Conservation (phyloP, 30 jellyfish, hydroid and myxozoan genomes). For the Catostylus mosaicus region DNA sequence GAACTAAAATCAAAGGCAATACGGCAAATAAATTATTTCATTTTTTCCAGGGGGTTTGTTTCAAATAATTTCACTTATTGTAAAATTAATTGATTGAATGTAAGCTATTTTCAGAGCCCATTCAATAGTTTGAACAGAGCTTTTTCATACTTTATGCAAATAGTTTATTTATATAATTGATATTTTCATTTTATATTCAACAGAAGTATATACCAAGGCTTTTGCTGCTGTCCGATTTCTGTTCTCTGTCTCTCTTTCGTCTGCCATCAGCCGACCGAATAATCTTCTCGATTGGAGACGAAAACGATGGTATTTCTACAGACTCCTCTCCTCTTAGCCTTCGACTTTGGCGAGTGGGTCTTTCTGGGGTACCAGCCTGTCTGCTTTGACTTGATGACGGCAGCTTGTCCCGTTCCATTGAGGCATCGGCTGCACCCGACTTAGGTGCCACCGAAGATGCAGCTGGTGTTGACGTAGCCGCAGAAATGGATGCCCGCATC, state of each 20-base stretch:
- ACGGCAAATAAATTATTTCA: no score
- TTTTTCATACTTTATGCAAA: no score
- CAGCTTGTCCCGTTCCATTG: background rate
- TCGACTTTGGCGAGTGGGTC: slow-evolving; percentile 65
- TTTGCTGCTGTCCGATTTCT: slow-evolving; percentile 1
- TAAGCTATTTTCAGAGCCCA: no score
- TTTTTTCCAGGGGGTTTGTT: no score
- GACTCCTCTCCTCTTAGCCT: slow-evolving; percentile 61
- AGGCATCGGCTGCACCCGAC: background rate
- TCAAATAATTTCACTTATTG: no score
- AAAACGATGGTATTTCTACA: slow-evolving; percentile 55
- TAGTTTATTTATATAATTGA: no score
- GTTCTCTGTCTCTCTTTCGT: slow-evolving; percentile 11
- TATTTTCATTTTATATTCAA: no score
- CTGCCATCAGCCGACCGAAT: slow-evolving; percentile 51
- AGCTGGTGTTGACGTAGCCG: background rate
- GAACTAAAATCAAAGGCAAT: no score
- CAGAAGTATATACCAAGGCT: no score
- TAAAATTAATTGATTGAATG: no score
- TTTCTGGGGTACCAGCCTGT: background rate
- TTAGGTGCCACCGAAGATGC: background rate
- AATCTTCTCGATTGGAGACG: slow-evolving; percentile 45
- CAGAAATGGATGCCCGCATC: slow-evolving; percentile 44
- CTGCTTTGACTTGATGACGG: background rate
- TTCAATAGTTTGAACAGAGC: no score